Percentiles rank a stretch among this genome's conserved stretches.
Evolutionary conservation across 2,888 invertebrate genomes (phyloP).

Genomic region (Cephus pygmeus): DNA sequence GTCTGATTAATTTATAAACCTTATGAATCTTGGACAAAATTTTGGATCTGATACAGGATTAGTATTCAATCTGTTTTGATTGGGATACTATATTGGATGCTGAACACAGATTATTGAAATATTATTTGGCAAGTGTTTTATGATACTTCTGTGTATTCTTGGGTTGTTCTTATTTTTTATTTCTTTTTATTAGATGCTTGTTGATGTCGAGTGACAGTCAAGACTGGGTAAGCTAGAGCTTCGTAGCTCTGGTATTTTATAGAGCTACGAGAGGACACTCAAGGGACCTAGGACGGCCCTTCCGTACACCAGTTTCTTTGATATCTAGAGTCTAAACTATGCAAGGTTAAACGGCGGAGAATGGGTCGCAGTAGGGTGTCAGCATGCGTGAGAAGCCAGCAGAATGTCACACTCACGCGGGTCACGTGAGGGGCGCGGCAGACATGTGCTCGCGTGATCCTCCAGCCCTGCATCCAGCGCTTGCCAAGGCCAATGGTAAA

Average conservation of each 20-base stretch:
- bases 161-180: neutral
- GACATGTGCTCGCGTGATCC: slow-evolving; percentile 65
- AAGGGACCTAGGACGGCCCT: neutral
- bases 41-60: neutral
- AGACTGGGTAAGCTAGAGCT: neutral
- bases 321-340: slow-evolving; percentile 62
- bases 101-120: neutral
- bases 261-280: neutral
- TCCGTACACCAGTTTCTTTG: neutral
- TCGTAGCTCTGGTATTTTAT: neutral
- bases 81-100: neutral
- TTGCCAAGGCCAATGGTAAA: slow-evolving; percentile 63
- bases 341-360: slow-evolving; percentile 58
- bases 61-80: neutral
- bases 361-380: slow-evolving; percentile 58
- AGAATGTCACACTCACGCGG: slow-evolving; percentile 64
- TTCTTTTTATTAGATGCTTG: neutral
- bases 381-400: slow-evolving; percentile 65
- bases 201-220: neutral
- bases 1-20: neutral
- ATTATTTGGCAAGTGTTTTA: neutral
- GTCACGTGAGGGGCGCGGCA: slow-evolving; percentile 64
- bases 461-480: slow-evolving; percentile 59
- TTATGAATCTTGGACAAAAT: neutral
- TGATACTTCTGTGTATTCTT: neutral